Evolutionary conservation across 2,113 vertebrate species (phyloP).

Genomic region (Serinus canaria): DNA sequence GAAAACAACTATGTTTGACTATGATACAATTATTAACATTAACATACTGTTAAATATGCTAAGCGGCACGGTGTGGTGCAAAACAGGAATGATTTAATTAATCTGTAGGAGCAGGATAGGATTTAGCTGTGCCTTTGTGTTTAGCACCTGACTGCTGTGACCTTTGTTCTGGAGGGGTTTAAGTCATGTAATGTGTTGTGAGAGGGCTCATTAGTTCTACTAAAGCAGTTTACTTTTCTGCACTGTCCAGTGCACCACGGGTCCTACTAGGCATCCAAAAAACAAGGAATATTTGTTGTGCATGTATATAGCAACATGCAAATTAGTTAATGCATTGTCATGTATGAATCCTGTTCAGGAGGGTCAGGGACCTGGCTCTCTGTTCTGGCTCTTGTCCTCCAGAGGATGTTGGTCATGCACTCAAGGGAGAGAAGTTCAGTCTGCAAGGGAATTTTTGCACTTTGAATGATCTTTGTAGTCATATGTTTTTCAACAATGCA

Average conservation of each 20-base stretch:
- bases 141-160: not conserved
- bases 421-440: not conserved
- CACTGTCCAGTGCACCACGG: not conserved
- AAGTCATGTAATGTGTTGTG: not conserved
- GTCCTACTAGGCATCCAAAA: not conserved
- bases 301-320: not conserved
- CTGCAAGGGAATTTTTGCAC: fast-evolving
- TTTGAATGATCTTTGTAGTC: not conserved
- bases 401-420: too few relatives aligned
- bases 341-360: not conserved
- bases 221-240: not conserved
- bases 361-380: fast-evolving
- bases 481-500: not conserved
- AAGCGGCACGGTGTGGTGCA: not conserved
- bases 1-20: not conserved
- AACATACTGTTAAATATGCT: not conserved
- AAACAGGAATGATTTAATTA: not conserved
- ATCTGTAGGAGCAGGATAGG: not conserved
- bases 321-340: not conserved
- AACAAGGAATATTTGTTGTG: not conserved
- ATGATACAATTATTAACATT: not conserved
- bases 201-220: not conserved
- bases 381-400: not conserved
- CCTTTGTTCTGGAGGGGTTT: not conserved
- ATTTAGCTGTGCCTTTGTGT: not conserved